Evolutionary conservation across 2,888 invertebrate genomes (phyloP), one percentile per base, ranked within the genome.

Genomic region (Nowickia ferox): DNA sequence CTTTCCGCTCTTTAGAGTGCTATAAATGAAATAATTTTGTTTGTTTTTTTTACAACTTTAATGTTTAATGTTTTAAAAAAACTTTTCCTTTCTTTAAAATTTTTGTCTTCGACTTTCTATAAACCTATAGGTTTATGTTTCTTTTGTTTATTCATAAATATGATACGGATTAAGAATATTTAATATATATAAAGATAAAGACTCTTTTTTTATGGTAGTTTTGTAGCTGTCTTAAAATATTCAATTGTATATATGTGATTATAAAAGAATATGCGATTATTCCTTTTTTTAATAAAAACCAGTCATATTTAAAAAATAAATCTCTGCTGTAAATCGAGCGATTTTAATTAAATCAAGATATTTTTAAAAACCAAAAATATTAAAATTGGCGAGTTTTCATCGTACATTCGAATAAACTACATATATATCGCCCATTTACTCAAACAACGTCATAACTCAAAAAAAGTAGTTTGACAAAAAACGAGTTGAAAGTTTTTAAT

Each of bases 201-300:
- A 65, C 15, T 71, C 65, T 65, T 82, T 85, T 85, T 84, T 83
- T 83, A 79, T 79, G 51, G 65, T 79, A 86, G 85, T 82, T 75
- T 82, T 82, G 78, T 85, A 79, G 85, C 69, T 75, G 83, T 86
- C 75, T 53, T 81, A 75, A 82, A 71, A 68, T 76, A 59, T 82
- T 79, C 76, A 71, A 71, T 83, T 75, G 57, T 81, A 74, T 59
- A 75, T 77, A 69, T 51, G 65, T 63, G 63, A 85, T 85, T 71
- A 82, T 68, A 55, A 55, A 72, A 74, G 42, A 83, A 72, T 63
- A 82, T 51, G n/a, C 55, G 40, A 72, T 53, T 74, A 66, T 68
- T 68, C 9, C 63, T 81, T 81, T 65, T 79, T 66, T 61, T 30
- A 76, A 76, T 61, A 75, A 69, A 80, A 71, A 55, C 8, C 51